These are phyloP conservation scores for Mus musculus DNA, from an alignment of 2,113 vertebrate genomes.

Conservation along the genomic window DNA sequence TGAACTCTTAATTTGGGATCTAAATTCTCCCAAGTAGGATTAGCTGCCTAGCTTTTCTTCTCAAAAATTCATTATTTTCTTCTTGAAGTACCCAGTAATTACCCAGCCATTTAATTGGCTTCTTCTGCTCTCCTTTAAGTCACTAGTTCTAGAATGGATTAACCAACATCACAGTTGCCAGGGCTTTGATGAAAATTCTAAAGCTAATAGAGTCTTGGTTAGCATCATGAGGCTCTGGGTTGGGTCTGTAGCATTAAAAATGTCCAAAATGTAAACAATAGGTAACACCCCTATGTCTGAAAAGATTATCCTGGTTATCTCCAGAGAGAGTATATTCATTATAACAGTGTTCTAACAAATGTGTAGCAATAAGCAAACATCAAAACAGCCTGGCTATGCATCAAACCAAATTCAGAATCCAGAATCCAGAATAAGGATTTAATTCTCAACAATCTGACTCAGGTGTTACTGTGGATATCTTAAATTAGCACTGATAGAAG, in stretches of 20 bases:
- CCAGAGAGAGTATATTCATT: not conserved
- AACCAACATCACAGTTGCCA: not conserved
- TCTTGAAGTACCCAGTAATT: slow-evolving; percentile 50
- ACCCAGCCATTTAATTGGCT: slow-evolving; percentile 17
- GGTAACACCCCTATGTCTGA: not conserved
- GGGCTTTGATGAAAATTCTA: slow-evolving; percentile 18
- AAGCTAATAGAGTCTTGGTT: not conserved
- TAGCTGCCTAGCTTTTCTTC: slow-evolving; percentile 29
- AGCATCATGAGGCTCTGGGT: not conserved
- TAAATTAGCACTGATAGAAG: slow-evolving; percentile 32
- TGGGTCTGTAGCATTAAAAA: not conserved
- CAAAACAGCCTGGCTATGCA: not conserved
- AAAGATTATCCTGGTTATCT: not conserved
- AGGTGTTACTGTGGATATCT: slow-evolving; percentile 45
- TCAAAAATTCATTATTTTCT: slow-evolving; percentile 34
- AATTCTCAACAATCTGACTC: not conserved
- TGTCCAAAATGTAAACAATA: not conserved
- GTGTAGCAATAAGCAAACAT: not conserved
- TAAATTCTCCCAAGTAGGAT: slow-evolving; percentile 7
- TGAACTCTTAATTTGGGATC: slow-evolving; percentile 38
- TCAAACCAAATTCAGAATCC: not conserved
- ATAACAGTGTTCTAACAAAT: not conserved
- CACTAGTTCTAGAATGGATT: not conserved
- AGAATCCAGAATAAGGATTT: slow-evolving; percentile 14
- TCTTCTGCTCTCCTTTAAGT: slow-evolving; percentile 22